A percentile compares a stretch with the other conserved stretches of the same genome.
Conservation (phyloP, 2,888 invertebrate genomes). For the Cephus pygmeus region DNA sequence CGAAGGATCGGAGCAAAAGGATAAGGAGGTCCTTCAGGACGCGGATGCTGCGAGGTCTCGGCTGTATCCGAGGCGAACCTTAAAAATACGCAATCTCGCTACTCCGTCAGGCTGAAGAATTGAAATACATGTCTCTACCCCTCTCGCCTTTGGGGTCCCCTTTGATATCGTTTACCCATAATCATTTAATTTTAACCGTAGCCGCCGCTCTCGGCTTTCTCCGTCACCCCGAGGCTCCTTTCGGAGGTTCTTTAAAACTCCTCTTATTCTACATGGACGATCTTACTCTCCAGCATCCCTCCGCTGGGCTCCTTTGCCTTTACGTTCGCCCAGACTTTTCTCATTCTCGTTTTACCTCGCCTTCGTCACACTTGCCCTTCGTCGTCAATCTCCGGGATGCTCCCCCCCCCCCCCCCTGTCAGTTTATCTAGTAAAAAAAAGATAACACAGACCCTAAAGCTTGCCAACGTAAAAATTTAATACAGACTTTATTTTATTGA, state of each 20-base stretch:
- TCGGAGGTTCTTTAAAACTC: slow-evolving; percentile 44
- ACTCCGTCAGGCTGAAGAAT: slow-evolving; percentile 66
- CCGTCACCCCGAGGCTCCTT: slow-evolving; percentile 36
- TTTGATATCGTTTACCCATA: slow-evolving; percentile 67
- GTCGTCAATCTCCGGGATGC: slow-evolving; percentile 9
- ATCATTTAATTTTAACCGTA: slow-evolving; percentile 64
- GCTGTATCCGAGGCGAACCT: slow-evolving; percentile 51
- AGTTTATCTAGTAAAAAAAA: background rate
- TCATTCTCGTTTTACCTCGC: slow-evolving; percentile 12
- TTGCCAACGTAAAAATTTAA: slow-evolving; percentile 25
- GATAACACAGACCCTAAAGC: slow-evolving; percentile 17
- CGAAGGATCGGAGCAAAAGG: slow-evolving; percentile 10
- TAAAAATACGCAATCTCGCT: slow-evolving; percentile 67
- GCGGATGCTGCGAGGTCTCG: slow-evolving; percentile 18
- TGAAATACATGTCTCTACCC: slow-evolving; percentile 60
- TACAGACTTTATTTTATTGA: slow-evolving; percentile 27
- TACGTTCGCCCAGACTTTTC: background rate
- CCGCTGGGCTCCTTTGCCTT: slow-evolving; percentile 5
- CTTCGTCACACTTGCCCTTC: background rate
- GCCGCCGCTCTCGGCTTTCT: slow-evolving; percentile 33
- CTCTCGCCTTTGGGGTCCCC: slow-evolving; percentile 39
- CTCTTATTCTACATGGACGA: slow-evolving; percentile 32
- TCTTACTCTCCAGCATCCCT: slow-evolving; percentile 15
- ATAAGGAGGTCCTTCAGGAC: slow-evolving; percentile 7
- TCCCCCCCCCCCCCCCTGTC: background rate